phyloP scores from a whole-genome alignment of 2,113 vertebrate genomes.

The Pollachius pollachius region DNA sequence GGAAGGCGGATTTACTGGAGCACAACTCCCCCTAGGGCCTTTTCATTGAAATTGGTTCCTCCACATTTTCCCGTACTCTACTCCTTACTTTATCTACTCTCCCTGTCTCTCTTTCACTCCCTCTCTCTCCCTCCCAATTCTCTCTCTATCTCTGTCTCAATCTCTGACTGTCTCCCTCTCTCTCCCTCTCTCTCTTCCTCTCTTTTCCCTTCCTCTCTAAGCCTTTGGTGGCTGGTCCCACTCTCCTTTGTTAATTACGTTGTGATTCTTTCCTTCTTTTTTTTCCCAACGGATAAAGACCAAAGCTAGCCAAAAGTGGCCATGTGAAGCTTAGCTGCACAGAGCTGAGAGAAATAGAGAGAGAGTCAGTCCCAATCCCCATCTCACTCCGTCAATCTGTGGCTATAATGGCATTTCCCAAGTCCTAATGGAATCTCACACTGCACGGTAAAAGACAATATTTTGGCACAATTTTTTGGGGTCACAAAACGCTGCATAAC shows the following conservation, averaged over 20 bases:
- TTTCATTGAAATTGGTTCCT: constrained; percentile 74
- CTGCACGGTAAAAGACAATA: constrained; percentile 16
- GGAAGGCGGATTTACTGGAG: constrained; percentile 76
- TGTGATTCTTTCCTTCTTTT: constrained; percentile 31
- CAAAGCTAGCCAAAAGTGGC: constrained; percentile 33
- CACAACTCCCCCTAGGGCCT: constrained; percentile 77
- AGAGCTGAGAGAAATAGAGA: constrained; percentile 21
- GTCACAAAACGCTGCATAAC: constrained; percentile 9
- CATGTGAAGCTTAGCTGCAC: constrained; percentile 34
- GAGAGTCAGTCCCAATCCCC: constrained; percentile 24
- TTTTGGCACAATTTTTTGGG: background rate
- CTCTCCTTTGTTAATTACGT: constrained; percentile 56
- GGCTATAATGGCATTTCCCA: constrained; percentile 42
- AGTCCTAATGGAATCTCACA: constrained; percentile 40
- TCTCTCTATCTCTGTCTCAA: constrained; percentile 29
- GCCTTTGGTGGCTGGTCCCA: constrained; percentile 31
- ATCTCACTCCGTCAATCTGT: constrained; percentile 31
- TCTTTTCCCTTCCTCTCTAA: constrained; percentile 37
- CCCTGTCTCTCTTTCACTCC: constrained; percentile 24
- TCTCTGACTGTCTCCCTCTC: constrained; percentile 31
- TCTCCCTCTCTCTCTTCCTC: constrained; percentile 22
- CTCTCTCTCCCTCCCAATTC: constrained; percentile 14
- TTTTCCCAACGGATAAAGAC: constrained; percentile 22
- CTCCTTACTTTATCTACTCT: constrained; percentile 32
- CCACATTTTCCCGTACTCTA: constrained; percentile 49